Evolutionary conservation across 2,888 invertebrate species (phyloP).

Genomic region (Calameuta filiformis): DNA sequence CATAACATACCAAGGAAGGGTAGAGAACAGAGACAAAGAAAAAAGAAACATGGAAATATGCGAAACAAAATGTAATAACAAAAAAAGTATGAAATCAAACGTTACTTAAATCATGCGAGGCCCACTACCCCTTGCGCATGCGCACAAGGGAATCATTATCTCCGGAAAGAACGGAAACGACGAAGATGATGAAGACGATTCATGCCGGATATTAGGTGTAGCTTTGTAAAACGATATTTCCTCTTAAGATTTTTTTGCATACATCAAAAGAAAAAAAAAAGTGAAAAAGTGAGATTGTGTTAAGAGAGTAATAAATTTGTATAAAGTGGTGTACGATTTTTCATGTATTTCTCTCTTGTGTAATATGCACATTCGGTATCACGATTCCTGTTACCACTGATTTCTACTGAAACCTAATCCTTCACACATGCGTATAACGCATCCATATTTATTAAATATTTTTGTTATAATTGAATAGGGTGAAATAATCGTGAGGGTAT

Average conservation of each 20-base stretch:
- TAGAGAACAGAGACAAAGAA: conserved; percentile 1
- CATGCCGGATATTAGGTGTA: conserved; percentile 44
- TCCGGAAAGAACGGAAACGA: conserved; percentile 16
- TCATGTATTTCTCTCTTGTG: neutral
- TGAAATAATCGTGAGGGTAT: neutral
- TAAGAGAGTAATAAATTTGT: conserved; percentile 62
- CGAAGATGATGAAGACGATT: neutral
- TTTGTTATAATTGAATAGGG: neutral
- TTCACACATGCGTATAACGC: neutral
- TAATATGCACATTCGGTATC: neutral
- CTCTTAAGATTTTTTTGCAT: conserved; percentile 57
- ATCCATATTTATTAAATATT: neutral
- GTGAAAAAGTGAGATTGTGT: conserved; percentile 48
- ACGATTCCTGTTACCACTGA: neutral
- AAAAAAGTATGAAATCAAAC: neutral
- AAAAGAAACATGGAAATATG: neutral
- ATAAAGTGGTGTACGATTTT: conserved; percentile 56
- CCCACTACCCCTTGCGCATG: neutral
- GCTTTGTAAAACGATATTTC: conserved; percentile 59
- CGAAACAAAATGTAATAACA: neutral
- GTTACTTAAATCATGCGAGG: neutral
- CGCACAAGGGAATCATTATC: neutral
- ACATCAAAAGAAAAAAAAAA: conserved; percentile 36
- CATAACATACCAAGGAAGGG: neutral
- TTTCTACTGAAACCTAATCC: neutral